Evolutionary conservation across 2,113 vertebrate species (phyloP).

Genomic region (Hemicordylus capensis): DNA sequence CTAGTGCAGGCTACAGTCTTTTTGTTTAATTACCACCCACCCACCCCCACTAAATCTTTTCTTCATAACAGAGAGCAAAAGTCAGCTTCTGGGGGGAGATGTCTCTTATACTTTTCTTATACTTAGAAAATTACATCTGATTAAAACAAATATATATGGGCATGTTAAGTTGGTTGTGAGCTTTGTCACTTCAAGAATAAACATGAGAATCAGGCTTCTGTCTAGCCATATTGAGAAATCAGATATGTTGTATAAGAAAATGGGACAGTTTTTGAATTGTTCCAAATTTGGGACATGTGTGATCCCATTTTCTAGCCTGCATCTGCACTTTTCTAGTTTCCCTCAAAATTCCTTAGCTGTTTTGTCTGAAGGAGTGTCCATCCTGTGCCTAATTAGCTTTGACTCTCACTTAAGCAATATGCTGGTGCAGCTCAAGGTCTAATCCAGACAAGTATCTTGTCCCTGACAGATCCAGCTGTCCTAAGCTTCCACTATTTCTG

Average conservation of each 20-base stretch:
- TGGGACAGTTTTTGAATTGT: neutral
- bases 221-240: neutral
- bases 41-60: too few relatives aligned
- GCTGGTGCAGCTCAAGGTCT: neutral
- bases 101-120: conserved; percentile 20
- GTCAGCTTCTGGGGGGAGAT: conserved; percentile 15
- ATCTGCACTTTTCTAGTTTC: neutral
- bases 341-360: neutral
- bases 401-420: conserved; percentile 32
- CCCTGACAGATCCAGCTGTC: conserved; percentile 3
- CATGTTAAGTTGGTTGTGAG: neutral
- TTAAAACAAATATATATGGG: conserved; percentile 41
- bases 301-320: neutral
- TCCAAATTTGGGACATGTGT: neutral
- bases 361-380: too few relatives aligned
- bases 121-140: conserved; percentile 39
- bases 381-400: neutral
- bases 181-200: neutral
- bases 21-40: too few relatives aligned
- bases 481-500: too few relatives aligned
- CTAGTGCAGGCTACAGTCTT: conserved; percentile 8
- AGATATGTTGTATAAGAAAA: neutral
- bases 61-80: conserved; percentile 2
- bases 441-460: conserved; percentile 6
- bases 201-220: neutral